Conservation (phyloP, 2,797 vertebrate genomes). For the Acipenser transmontanus region DNA sequence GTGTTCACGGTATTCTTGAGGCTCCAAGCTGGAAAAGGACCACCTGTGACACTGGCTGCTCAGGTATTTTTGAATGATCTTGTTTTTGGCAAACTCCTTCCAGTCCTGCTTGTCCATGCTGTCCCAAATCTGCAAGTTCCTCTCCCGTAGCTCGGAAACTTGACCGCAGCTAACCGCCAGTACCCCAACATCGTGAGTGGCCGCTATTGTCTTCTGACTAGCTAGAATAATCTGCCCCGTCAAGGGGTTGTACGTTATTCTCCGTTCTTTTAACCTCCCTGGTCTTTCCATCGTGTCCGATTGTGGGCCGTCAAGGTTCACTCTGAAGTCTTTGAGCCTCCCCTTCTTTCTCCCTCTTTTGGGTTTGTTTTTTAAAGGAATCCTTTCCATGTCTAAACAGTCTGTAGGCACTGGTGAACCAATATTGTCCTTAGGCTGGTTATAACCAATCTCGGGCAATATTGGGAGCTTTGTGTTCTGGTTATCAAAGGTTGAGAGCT, state of each 20-base stretch:
- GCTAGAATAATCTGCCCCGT: background rate
- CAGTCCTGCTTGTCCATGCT: background rate
- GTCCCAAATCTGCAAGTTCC: background rate
- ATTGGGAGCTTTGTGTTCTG: no score
- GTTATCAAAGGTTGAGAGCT: no score
- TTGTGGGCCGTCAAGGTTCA: background rate
- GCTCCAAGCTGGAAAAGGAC: background rate
- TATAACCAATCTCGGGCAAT: background rate
- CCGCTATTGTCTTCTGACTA: background rate
- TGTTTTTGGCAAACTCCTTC: conserved; percentile 5
- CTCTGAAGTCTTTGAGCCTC: background rate
- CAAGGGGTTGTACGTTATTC: conserved; percentile 3
- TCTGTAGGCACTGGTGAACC: background rate
- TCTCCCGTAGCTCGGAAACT: background rate
- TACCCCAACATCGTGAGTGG: background rate
- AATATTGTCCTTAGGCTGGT: background rate
- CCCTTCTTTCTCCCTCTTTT: background rate
- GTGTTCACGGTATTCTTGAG: background rate
- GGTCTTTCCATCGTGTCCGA: background rate
- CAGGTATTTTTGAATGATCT: conserved; percentile 5
- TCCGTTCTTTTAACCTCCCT: background rate
- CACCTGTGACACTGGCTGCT: background rate
- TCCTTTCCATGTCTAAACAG: background rate
- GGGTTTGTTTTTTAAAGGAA: background rate
- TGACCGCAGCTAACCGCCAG: no score